These are phyloP conservation scores for Sparidentex hasta DNA, from an alignment of 2,797 vertebrate genomes.

Conservation along the genomic window DNA sequence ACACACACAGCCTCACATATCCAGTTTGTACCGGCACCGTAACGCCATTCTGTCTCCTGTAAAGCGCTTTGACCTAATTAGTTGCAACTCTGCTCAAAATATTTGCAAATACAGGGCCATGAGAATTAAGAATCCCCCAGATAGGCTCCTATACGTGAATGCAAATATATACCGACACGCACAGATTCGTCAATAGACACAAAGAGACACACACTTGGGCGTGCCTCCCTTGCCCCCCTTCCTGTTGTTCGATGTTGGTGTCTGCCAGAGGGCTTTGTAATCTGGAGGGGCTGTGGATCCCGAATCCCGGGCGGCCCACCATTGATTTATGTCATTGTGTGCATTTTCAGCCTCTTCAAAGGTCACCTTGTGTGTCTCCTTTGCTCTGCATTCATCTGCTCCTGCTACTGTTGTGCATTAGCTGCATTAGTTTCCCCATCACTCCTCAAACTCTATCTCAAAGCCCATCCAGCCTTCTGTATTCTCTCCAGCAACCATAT, in stretches of 20 bases:
- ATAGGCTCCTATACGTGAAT: slow-evolving; percentile 29
- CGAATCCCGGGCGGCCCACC: slow-evolving; percentile 67
- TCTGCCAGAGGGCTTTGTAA: slow-evolving; percentile 72
- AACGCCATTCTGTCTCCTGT: slow-evolving; percentile 12
- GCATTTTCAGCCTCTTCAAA: slow-evolving; percentile 81
- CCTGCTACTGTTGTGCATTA: slow-evolving; percentile 59
- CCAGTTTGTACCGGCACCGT: slow-evolving; percentile 9
- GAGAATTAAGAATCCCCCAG: slow-evolving; percentile 36
- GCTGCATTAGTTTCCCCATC: slow-evolving; percentile 61
- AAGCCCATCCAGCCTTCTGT: slow-evolving; percentile 28
- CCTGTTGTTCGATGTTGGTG: slow-evolving; percentile 59
- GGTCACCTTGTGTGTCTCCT: slow-evolving; percentile 83
- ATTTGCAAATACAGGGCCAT: slow-evolving; percentile 49
- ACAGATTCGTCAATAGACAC: slow-evolving; percentile 30
- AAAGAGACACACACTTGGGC: slow-evolving; percentile 31
- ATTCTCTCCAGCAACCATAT: slow-evolving; percentile 37
- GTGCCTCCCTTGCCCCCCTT: slow-evolving; percentile 35
- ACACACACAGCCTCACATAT: not conserved
- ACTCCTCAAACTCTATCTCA: slow-evolving; percentile 51
- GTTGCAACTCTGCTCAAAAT: slow-evolving; percentile 39
- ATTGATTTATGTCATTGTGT: slow-evolving; percentile 85
- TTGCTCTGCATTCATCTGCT: slow-evolving; percentile 68
- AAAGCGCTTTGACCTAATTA: slow-evolving; percentile 69
- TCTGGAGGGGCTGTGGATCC: slow-evolving; percentile 73
- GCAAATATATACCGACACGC: slow-evolving; percentile 47